phyloP scores from a whole-genome alignment of 2,888 invertebrate species.

The Ormyrus pomaceus region DNA sequence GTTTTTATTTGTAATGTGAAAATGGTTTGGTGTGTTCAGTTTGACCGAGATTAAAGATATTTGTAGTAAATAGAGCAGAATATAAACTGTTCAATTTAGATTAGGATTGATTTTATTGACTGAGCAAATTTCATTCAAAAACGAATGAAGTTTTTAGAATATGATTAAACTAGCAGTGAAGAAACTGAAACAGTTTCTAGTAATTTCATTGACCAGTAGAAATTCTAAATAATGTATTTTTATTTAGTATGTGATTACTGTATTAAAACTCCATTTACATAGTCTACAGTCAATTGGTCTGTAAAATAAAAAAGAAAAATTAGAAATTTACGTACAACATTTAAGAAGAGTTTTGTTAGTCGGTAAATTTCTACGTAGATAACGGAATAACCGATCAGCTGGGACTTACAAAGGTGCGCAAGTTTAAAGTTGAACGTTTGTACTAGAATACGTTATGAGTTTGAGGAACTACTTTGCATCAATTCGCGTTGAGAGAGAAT shows the following conservation, averaged over 20 bases:
- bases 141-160: conserved; percentile 1
- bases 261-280: not conserved
- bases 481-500: not conserved
- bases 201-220: conserved; percentile 11
- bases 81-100: not conserved
- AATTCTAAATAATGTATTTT: conserved; percentile 7
- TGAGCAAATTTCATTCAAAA: conserved; percentile 24
- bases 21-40: not conserved
- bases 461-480: not conserved
- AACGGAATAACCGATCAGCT: conserved; percentile 7
- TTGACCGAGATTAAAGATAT: conserved; percentile 8
- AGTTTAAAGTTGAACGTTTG: conserved; percentile 10
- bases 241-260: conserved; percentile 2
- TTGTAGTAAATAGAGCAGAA: not conserved
- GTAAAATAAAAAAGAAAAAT: too few relatives aligned
- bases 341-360: not conserved
- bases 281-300: not conserved
- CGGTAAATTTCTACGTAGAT: not conserved
- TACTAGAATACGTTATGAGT: not conserved
- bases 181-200: not conserved
- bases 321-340: too few relatives aligned
- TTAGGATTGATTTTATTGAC: conserved; percentile 34
- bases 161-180: not conserved
- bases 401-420: conserved; percentile 18
- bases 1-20: too few relatives aligned